Conservation (phyloP, 2,888 invertebrate species). For the Xestia xanthographa region DNA sequence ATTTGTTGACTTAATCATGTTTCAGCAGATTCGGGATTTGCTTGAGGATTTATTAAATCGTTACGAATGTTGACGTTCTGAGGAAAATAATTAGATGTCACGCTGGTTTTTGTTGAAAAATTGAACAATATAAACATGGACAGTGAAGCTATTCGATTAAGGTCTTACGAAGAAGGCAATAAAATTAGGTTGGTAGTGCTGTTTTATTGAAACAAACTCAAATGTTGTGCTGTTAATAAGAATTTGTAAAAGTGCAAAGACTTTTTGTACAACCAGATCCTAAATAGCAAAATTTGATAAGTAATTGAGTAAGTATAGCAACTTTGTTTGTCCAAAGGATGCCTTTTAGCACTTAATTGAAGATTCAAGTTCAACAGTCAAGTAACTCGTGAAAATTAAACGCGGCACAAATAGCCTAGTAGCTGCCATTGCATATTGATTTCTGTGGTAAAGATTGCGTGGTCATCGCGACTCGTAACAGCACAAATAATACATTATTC, state of each 20-base stretch:
- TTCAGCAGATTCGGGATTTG: conserved; percentile 16
- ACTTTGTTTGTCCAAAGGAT: not conserved
- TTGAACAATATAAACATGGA: not conserved
- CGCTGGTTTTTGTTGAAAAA: not conserved
- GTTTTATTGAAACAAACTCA: not conserved
- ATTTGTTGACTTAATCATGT: conserved; percentile 38
- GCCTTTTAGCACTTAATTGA: not conserved
- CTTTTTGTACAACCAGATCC: not conserved
- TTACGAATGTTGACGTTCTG: not conserved
- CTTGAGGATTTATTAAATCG: conserved; percentile 22
- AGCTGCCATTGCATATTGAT: conserved; percentile 65
- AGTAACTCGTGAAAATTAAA: conserved; percentile 48
- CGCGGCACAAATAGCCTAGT: conserved; percentile 58
- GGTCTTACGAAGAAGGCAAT: not conserved
- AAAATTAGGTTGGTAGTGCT: not conserved
- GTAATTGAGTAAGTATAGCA: not conserved
- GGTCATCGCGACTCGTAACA: conserved; percentile 44
- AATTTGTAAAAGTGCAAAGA: not conserved
- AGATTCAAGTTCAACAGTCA: not conserved
- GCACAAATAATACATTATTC: conserved; percentile 62
- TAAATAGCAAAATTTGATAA: not conserved
- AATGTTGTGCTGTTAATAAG: not conserved
- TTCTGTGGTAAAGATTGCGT: conserved; percentile 56
- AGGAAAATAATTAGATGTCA: not conserved
- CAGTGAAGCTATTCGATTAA: not conserved